Conservation (phyloP, 2,888 invertebrate genomes). For the Heliothis peltigera region DNA sequence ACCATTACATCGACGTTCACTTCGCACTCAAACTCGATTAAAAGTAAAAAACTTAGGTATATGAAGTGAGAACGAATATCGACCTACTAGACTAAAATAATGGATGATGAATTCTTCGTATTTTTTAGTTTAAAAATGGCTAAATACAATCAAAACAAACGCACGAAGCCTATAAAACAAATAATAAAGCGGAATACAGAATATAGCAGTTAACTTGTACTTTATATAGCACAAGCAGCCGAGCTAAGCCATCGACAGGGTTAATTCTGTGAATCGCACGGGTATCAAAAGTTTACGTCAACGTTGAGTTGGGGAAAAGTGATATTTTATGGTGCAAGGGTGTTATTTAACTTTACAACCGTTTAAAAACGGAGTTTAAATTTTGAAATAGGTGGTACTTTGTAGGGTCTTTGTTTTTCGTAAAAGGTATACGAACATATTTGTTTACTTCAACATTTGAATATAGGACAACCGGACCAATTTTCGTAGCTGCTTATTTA, state of each 20-base stretch:
- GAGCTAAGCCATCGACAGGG: slow-evolving; percentile 64
- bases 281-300: slow-evolving; percentile 60
- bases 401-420: not conserved
- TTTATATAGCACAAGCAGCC: slow-evolving; percentile 69
- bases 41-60: too few species aligned
- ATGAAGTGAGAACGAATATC: too few species aligned
- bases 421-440: not conserved
- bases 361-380: slow-evolving; percentile 3
- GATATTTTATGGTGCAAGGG: slow-evolving; percentile 54
- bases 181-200: slow-evolving; percentile 71
- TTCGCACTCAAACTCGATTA: too few species aligned
- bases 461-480: too few species aligned
- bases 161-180: slow-evolving; percentile 69
- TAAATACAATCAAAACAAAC: slow-evolving; percentile 47
- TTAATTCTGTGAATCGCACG: slow-evolving; percentile 55
- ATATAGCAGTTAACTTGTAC: slow-evolving; percentile 72
- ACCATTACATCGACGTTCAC: too few species aligned
- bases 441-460: not conserved
- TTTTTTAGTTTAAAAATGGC: slow-evolving; percentile 33
- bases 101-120: too few species aligned
- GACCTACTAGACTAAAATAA: too few species aligned
- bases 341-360: slow-evolving; percentile 34
- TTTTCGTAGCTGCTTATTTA: too few species aligned
- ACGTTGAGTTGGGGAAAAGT: slow-evolving; percentile 47
- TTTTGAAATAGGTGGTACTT: slow-evolving; percentile 5